These are phyloP conservation scores for Xenops minutus DNA, from an alignment of 2,797 vertebrate genomes.

Conservation along the genomic window DNA sequence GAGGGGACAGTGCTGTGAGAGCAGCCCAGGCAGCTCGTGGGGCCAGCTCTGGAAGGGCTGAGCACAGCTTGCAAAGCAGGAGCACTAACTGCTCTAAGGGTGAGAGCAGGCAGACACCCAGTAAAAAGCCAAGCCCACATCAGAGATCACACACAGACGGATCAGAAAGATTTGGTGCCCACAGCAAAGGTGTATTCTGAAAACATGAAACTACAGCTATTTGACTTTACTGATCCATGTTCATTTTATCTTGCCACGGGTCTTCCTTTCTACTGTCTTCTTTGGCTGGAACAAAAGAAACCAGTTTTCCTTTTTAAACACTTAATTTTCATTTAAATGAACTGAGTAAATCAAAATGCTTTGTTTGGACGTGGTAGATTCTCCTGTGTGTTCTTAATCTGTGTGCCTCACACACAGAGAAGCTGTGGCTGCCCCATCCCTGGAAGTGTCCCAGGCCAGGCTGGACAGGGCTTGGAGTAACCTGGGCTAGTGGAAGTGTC, in stretches of 20 bases:
- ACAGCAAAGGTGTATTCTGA: constrained; percentile 21
- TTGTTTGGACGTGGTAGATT: background rate
- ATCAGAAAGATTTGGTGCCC: constrained; percentile 7
- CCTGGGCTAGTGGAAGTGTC: background rate
- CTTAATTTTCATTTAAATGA: background rate
- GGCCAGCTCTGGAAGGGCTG: background rate
- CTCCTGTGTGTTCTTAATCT: background rate
- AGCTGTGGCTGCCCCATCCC: background rate
- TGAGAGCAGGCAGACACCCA: constrained; percentile 10
- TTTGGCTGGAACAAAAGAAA: constrained; percentile 74
- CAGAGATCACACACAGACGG: background rate
- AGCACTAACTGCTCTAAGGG: background rate
- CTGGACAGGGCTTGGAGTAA: background rate
- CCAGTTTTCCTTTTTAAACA: constrained; percentile 44
- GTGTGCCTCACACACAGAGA: background rate
- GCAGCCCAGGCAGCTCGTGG: background rate
- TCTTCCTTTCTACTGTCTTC: constrained; percentile 69
- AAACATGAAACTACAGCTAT: constrained; percentile 34
- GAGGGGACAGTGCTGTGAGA: background rate
- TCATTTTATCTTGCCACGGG: constrained; percentile 68
- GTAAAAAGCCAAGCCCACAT: background rate
- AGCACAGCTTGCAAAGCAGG: constrained; percentile 38
- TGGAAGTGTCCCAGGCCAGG: background rate
- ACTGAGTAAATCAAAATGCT: background rate
- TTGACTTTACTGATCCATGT: constrained; percentile 50